Evolutionary conservation across 2,797 vertebrate species (phyloP), one percentile per base, ranked within the genome.

Genomic region (Lagorchestes hirsutus): DNA sequence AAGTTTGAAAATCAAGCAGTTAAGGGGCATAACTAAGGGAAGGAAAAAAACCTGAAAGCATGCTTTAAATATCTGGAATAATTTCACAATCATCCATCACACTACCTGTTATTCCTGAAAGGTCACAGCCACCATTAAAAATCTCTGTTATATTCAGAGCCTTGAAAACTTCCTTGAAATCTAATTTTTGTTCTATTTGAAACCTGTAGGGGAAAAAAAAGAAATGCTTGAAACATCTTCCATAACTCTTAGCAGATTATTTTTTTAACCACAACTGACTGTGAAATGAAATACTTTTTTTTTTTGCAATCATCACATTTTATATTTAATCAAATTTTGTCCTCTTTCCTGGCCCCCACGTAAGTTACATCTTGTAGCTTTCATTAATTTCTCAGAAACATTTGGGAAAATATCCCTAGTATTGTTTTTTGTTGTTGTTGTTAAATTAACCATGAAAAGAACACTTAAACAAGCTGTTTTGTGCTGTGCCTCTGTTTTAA

Each of bases 31-130:
- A 95, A 92, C 93, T 95, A 95, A 55, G 50, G 59, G 92, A n/a
- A 87, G 50, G 92, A 40, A 55, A 90, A 97, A 94, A 96, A 95
- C 46, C 95, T 67, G 90, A 91, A 95, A 96, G 97, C 90, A 93
- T 62, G 82, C 74, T 82, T 46, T 82, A 95, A 94, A 57, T 92
- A 87, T 92, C 28, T 34, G 40, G 18, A 40, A 95, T 90, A 97
- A 96, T 90, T 95, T 90, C 93, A 96, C 92, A 93, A 95, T 67
- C 96, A 95, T 94, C 94, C 95, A 95, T 96, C 92, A 95, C 46
- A 96, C 24, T 97, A 99, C 98, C 98, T 98, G 98, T 97, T 97
- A 98, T 98, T 97, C 98, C 98, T 93, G 98, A 98, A 97, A 99
- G 98, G 94, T 98, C 97, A 95, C 97, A 98, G 91, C 97, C 98